Base-by-base conservation (phyloP, 2,888 invertebrate genomes). In the Ptilodon capucinus region DNA sequence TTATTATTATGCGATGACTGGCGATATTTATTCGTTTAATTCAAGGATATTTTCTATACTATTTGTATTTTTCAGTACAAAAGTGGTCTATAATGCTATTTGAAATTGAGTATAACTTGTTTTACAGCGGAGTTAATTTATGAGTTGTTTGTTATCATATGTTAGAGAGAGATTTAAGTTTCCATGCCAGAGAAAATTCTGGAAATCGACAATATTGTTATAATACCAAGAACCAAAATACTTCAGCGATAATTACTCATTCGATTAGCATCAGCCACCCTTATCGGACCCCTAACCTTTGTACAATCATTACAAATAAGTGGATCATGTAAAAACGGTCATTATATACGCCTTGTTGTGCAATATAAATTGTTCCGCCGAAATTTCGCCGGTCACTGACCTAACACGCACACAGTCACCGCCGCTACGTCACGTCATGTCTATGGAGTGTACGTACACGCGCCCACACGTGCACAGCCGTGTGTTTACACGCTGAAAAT, bases 311-410 rank as follows among this genome's bases (percentile, higher is more conserved):
- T 14, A 23, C 4, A 32, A 32, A 32, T 14, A 32, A 32, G 14
- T 32, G 32, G 32, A 14, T 32, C 58, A 43, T 19, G n/a, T 38
- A 44, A 48, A 3, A 40, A 21, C 54, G 55, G 62, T n/a, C 17
- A 39, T 40, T 50, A 42, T 40, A 34, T 36, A 55, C 51, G 49
- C 57, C 47, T 64, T 60, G 55, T 78, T 79, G 78, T 76, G 78
- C 79, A 80, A 80, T 76, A 51, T 60, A 52, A n/a, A n/a, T 46
- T 55, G 61, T 70, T 64, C 66, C 54, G 64, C 76, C 76, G 71
- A 79, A 79, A 77, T 72, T 79, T 77, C 57, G 71, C 62, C 66
- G 80, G 76, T 78, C 74, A 63, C 48, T 65, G 72, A 73, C 67
- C 80, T 64, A 30, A 19, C 39, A 41, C 60, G 62, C 67, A 72